phyloP scores from a whole-genome alignment of 2,888 invertebrate genomes.

The Maniola hyperantus region DNA sequence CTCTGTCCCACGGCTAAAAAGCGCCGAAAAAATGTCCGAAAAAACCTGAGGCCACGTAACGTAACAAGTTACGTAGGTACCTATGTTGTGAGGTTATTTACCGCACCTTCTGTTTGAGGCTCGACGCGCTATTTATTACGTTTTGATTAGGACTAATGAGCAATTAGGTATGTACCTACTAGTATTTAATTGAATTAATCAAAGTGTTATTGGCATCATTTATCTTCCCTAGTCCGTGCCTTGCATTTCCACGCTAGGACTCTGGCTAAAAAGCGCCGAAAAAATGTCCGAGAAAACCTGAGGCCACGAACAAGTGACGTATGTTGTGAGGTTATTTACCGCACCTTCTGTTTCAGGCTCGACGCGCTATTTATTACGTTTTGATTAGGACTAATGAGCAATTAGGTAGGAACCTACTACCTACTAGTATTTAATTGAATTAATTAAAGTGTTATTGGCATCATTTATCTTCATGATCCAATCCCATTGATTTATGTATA shows the following conservation, averaged over 20 bases:
- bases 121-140: not conserved
- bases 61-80: conserved; percentile 32
- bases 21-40: conserved; percentile 56
- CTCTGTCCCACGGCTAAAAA: conserved; percentile 57
- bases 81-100: conserved; percentile 54
- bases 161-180: not conserved
- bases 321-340: conserved; percentile 54
- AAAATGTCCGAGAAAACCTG: conserved; percentile 58
- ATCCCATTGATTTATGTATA: too few species aligned
- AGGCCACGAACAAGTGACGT: conserved; percentile 42
- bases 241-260: conserved; percentile 56
- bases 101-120: conserved; percentile 42
- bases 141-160: not conserved
- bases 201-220: not conserved
- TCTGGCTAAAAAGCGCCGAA: conserved; percentile 55
- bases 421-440: not conserved
- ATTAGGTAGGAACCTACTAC: not conserved
- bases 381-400: not conserved
- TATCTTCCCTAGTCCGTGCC: too few species aligned
- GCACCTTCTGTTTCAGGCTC: conserved; percentile 38
- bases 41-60: conserved; percentile 54
- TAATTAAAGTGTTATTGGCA: not conserved
- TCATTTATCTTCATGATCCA: too few species aligned
- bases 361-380: not conserved
- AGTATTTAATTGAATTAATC: not conserved